A percentile compares a stretch with the other conserved stretches of the same genome.
These are phyloP conservation scores for Chymomyza caudatula DNA, from an alignment of 2,888 invertebrate species.

Conservation along the genomic window DNA sequence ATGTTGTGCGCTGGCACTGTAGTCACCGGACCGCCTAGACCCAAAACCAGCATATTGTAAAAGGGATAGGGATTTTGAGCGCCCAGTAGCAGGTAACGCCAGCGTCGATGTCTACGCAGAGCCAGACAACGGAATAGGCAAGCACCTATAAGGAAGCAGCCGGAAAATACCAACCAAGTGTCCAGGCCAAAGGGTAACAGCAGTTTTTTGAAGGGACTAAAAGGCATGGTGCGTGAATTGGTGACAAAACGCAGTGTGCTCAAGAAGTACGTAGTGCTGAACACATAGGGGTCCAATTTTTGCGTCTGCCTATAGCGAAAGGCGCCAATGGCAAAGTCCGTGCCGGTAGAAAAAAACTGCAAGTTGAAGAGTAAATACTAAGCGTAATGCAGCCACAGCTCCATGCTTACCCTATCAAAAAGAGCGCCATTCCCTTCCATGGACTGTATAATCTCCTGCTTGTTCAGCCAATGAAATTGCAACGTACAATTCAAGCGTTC, in stretches of 20 bases:
- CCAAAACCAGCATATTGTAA: conserved; percentile 43
- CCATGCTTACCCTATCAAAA: conserved; percentile 46
- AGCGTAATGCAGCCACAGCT: too few relatives aligned
- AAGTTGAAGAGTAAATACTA: not conserved
- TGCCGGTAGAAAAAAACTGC: conserved; percentile 43
- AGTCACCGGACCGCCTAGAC: conserved; percentile 47
- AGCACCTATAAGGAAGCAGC: conserved; percentile 27
- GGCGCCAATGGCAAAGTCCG: conserved; percentile 51
- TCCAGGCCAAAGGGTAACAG: conserved; percentile 42
- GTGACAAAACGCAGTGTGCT: conserved; percentile 43
- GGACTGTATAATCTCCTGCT: conserved; percentile 40
- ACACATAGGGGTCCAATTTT: conserved; percentile 31
- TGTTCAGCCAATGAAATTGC: conserved; percentile 39
- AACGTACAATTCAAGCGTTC: conserved; percentile 51
- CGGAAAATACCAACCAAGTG: conserved; percentile 38
- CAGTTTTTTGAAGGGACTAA: conserved; percentile 43
- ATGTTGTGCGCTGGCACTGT: conserved; percentile 44
- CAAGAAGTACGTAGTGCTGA: conserved; percentile 41
- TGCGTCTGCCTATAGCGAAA: conserved; percentile 44
- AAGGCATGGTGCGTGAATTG: conserved; percentile 30
- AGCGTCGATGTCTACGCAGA: not conserved
- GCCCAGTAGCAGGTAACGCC: conserved; percentile 47
- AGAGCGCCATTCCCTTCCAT: conserved; percentile 33
- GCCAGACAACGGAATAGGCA: not conserved
- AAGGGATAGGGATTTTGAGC: conserved; percentile 38